A percentile compares a stretch with the other conserved stretches of the same genome.
These are phyloP conservation scores for Dasypogon diadema DNA, from an alignment of 2,888 invertebrate genomes.

Conservation along the genomic window DNA sequence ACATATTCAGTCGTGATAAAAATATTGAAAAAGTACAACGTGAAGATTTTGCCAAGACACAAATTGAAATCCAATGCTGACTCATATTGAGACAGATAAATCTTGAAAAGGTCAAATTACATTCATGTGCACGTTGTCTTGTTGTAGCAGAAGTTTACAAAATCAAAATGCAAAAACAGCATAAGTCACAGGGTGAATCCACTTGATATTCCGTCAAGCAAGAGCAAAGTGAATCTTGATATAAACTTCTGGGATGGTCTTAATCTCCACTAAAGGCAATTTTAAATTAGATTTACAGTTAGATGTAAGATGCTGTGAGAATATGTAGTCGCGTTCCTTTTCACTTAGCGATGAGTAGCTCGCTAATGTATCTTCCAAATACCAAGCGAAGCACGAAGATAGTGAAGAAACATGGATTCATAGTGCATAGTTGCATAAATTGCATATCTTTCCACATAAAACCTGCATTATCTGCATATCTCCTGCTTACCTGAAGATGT, in stretches of 20 bases:
- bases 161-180: neutral
- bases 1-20: neutral
- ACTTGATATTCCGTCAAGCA: constrained; percentile 23
- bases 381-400: constrained; percentile 37
- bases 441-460: constrained; percentile 36
- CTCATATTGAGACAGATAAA: neutral
- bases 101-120: neutral
- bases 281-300: constrained; percentile 42
- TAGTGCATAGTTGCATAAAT: constrained; percentile 42
- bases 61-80: neutral
- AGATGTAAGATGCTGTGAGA: constrained; percentile 34
- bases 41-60: neutral
- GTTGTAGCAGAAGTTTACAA: constrained; percentile 4
- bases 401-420: constrained; percentile 34
- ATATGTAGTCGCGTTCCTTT: constrained; percentile 26
- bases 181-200: neutral
- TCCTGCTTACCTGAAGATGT: constrained; percentile 10
- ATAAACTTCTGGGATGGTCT: constrained; percentile 25
- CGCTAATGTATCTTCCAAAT: constrained; percentile 42
- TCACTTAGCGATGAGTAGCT: constrained; percentile 9
- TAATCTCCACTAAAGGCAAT: constrained; percentile 40
- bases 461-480: constrained; percentile 34
- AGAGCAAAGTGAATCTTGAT: constrained; percentile 14
- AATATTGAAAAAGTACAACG: neutral
- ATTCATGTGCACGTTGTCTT: constrained; percentile 11